A percentile compares a stretch with the other conserved stretches of the same genome.
Evolutionary conservation across 2,113 vertebrate genomes (phyloP).

Genomic region (Lucifuga dentata): DNA sequence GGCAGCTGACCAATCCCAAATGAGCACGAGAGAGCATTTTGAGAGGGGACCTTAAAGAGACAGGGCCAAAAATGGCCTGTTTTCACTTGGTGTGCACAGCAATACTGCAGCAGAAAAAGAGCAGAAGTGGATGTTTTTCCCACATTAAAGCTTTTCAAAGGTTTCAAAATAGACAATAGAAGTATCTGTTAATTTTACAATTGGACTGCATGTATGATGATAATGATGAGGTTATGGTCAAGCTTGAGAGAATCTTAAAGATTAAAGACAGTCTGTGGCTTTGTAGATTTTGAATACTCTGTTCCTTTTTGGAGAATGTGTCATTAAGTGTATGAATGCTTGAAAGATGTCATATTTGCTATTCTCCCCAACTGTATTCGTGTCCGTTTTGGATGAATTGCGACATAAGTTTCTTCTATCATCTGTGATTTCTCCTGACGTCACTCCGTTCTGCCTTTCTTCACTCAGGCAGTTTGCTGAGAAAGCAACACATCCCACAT

Average conservation of each 20-base stretch:
- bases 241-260: constrained; percentile 51
- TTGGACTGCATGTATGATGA: constrained; percentile 30
- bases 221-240: constrained; percentile 54
- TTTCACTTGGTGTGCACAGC: no score
- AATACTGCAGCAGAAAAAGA: no score
- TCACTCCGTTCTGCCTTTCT: constrained; percentile 25
- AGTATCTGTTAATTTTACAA: constrained; percentile 37
- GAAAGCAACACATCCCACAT: constrained; percentile 42
- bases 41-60: no score
- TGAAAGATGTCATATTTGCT: constrained; percentile 51
- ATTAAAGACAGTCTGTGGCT: constrained; percentile 64
- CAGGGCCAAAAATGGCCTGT: no score
- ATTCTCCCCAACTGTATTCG: constrained; percentile 58
- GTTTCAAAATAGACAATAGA: not conserved
- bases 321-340: constrained; percentile 68
- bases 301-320: constrained; percentile 39
- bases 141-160: no score
- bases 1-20: no score
- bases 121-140: no score
- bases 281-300: constrained; percentile 49
- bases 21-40: no score
- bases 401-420: constrained; percentile 40
- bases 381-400: constrained; percentile 32
- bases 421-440: constrained; percentile 30
- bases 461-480: constrained; percentile 41